These are phyloP conservation scores for Lepisosteus osseus DNA, from an alignment of 2,113 vertebrate genomes.

Conservation along the genomic window DNA sequence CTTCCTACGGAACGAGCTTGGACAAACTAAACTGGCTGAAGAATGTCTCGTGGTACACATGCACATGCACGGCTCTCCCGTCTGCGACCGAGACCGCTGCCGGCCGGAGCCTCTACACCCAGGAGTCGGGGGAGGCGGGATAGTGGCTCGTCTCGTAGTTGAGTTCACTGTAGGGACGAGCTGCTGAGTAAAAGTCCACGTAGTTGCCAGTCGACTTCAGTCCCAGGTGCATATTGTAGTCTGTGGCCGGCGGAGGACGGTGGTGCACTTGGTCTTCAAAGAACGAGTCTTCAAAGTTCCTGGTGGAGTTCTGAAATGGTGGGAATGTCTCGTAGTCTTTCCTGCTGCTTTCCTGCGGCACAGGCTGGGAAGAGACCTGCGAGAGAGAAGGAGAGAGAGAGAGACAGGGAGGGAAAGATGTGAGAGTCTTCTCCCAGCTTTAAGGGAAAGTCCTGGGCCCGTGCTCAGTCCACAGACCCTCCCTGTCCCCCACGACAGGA, in stretches of 20 bases:
- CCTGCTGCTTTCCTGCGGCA: constrained; percentile 85
- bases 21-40: constrained; percentile 79
- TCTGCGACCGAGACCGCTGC: constrained; percentile 22
- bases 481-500: no score
- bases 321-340: constrained; percentile 95
- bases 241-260: constrained; percentile 77
- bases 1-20: constrained; percentile 79
- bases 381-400: background rate
- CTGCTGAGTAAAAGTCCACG: constrained; percentile 98
- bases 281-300: constrained; percentile 90
- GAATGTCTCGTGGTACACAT: constrained; percentile 87
- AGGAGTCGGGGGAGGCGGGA: constrained; percentile 97
- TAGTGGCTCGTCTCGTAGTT: constrained; percentile 99
- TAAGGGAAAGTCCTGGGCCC: no score
- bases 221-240: constrained; percentile 98
- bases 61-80: constrained; percentile 91
- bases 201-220: constrained; percentile 99
- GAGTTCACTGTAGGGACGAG: constrained; percentile 98
- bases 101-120: constrained; percentile 78
- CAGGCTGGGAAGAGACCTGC: constrained; percentile 84
- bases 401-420: no score
- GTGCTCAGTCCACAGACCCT: no score
- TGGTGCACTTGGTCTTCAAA: constrained; percentile 87
- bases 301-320: constrained; percentile 89
- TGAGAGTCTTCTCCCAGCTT: no score